These are phyloP conservation scores for Haliclona indistincta DNA, from an alignment of 37 sponge, comb jelly and placozoan species.

Conservation along the genomic window DNA sequence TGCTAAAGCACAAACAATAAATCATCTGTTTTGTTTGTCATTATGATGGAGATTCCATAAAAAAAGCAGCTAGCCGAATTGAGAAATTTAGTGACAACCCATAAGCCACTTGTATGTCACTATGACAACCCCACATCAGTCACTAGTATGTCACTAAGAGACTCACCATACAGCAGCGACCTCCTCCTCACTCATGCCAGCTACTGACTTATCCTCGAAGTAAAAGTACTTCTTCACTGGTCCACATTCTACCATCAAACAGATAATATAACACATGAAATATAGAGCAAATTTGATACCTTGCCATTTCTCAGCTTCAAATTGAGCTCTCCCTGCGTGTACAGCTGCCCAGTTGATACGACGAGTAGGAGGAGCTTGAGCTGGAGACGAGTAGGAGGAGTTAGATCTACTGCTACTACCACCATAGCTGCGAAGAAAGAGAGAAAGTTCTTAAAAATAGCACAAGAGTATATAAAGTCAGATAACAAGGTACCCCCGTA, in stretches of 20 bases:
- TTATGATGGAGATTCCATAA: not conserved
- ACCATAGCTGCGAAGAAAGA: too few species aligned
- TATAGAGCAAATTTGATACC: slow-evolving; percentile 1
- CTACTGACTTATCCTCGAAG: slow-evolving; percentile 57
- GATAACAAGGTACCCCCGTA: too few species aligned
- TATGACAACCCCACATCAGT: too few species aligned
- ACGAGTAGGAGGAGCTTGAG: not conserved
- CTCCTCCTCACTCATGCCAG: slow-evolving; percentile 25
- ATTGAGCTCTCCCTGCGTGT: slow-evolving; percentile 35
- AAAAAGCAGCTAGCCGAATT: slow-evolving; percentile 44
- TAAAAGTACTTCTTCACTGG: slow-evolving; percentile 79
- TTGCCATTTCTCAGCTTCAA: slow-evolving; percentile 55
- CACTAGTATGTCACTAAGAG: too few species aligned
- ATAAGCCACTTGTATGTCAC: too few species aligned
- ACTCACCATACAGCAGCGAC: too few species aligned
- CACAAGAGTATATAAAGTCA: too few species aligned
- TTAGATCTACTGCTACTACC: not conserved
- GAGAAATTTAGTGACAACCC: too few species aligned
- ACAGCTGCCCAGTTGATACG: slow-evolving; percentile 57
- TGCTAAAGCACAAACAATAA: too few species aligned
- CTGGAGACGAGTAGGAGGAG: not conserved
- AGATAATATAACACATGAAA: not conserved
- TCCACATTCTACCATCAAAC: not conserved
- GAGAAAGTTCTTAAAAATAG: too few species aligned
- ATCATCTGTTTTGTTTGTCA: not conserved